phyloP scores from a whole-genome alignment of 2,888 invertebrate genomes.

The Clitarchus hookeri region DNA sequence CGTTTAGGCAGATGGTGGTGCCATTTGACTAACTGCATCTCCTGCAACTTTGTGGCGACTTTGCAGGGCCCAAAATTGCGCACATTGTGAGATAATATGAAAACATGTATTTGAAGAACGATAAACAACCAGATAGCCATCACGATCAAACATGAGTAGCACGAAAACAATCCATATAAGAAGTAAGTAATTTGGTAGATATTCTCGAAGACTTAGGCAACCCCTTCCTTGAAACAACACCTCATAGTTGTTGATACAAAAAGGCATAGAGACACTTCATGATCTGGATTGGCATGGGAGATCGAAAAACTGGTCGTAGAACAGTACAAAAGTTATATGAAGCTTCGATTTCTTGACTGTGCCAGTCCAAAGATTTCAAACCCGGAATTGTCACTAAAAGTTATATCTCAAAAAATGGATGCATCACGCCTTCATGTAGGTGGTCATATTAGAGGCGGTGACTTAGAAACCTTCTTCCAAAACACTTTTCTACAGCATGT shows the following conservation, averaged over 20 bases:
- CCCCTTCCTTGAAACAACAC: no score
- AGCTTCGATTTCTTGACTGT: background rate
- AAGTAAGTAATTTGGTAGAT: no score
- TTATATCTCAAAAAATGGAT: background rate
- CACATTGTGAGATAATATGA: constrained; percentile 28
- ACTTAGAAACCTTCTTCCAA: background rate
- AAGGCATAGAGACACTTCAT: no score
- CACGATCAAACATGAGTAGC: no score
- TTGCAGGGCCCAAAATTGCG: constrained; percentile 27
- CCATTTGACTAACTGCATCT: constrained; percentile 5
- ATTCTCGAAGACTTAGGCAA: no score
- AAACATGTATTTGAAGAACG: background rate
- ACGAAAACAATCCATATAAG: no score
- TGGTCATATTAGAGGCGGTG: background rate
- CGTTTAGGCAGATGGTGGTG: constrained; percentile 31
- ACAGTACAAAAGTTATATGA: background rate
- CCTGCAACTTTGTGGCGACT: constrained; percentile 23
- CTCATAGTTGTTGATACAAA: no score
- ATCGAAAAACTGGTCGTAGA: no score
- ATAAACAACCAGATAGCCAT: background rate
- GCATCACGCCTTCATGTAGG: background rate
- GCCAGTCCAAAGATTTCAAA: background rate
- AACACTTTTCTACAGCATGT: no score
- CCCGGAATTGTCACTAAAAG: background rate
- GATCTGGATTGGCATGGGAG: no score